Conservation (phyloP, 2,797 vertebrate species). For the Mus spretus region DNA sequence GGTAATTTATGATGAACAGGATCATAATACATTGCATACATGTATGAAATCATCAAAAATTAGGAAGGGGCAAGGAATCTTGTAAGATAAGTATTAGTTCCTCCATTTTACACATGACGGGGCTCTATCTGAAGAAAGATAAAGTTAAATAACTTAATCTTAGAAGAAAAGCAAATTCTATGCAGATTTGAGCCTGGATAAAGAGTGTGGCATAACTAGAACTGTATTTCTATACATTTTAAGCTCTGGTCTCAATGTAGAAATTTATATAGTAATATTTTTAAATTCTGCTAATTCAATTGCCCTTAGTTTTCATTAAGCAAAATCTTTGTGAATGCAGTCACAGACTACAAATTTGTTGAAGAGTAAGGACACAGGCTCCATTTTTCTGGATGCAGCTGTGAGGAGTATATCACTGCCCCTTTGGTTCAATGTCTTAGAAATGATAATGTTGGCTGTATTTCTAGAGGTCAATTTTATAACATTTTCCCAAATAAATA, state of each 20-base stretch:
- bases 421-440: constrained; percentile 42
- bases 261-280: constrained; percentile 20
- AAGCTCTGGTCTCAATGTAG: not conserved
- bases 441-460: constrained; percentile 3
- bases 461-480: constrained; percentile 12
- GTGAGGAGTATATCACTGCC: not conserved
- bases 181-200: not conserved
- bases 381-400: constrained; percentile 27
- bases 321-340: not conserved
- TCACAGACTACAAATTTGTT: constrained; percentile 35
- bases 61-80: not conserved
- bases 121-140: not conserved
- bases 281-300: constrained; percentile 41
- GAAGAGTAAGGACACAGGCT: not conserved
- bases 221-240: not conserved
- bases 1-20: not conserved
- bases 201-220: not conserved
- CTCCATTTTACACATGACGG: constrained; percentile 2
- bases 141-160: constrained; percentile 16
- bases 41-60: not conserved
- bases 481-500: constrained; percentile 34
- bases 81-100: constrained; percentile 17
- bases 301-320: not conserved
- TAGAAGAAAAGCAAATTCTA: not conserved
- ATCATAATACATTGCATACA: not conserved